Evolutionary conservation across 1,140 invertebrate species (phyloP).

Genomic region (Drosophila tristis): DNA sequence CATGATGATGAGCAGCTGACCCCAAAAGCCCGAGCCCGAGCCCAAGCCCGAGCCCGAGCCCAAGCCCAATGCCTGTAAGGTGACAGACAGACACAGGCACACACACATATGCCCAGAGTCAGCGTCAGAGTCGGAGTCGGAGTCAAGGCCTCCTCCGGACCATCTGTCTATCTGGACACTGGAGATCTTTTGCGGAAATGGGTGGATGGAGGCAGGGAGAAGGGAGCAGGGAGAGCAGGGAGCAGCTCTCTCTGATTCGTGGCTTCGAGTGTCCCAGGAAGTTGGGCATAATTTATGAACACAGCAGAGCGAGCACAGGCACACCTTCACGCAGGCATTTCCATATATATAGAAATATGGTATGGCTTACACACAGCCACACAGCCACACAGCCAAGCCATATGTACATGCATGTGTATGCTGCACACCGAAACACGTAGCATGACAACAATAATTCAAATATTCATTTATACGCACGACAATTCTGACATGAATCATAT

Average conservation of each 20-base stretch:
- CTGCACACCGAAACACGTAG: constrained; percentile 48
- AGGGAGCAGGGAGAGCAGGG: neutral
- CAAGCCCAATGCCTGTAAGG: constrained; percentile 9
- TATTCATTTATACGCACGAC: constrained; percentile 69
- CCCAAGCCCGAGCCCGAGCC: too few species aligned
- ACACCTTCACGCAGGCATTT: neutral
- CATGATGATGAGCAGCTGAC: constrained; percentile 22
- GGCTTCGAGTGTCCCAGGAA: constrained; percentile 50
- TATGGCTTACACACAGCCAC: neutral
- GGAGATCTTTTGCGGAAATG: constrained; percentile 13
- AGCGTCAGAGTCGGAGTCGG: too few species aligned
- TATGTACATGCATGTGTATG: neutral
- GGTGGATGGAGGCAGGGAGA: too few species aligned
- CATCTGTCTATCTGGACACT: constrained; percentile 26
- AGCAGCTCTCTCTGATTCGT: constrained; percentile 11
- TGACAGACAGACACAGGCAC: constrained; percentile 15
- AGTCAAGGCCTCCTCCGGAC: too few species aligned
- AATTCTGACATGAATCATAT: constrained; percentile 70
- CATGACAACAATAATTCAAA: constrained; percentile 66
- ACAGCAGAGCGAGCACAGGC: constrained; percentile 7
- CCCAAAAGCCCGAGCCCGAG: neutral
- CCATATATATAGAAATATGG: constrained; percentile 15
- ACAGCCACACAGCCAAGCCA: constrained; percentile 19
- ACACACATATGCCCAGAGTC: constrained; percentile 8
- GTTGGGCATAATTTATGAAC: constrained; percentile 64